phyloP scores from a whole-genome alignment of 2,888 invertebrate species.

The Melieria picta region DNA sequence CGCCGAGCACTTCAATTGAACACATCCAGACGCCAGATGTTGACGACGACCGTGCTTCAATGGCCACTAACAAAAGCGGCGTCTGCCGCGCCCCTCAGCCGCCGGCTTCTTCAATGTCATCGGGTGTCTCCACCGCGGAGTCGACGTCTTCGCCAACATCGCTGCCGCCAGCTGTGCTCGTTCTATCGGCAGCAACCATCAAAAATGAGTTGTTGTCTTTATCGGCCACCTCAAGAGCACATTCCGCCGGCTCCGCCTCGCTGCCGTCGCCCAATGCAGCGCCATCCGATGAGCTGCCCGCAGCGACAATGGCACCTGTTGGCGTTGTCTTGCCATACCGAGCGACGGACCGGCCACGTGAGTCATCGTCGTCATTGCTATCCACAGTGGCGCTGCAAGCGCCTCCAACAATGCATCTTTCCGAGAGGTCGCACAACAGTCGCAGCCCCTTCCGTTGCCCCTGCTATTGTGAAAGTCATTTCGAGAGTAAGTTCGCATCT shows the following conservation, averaged over 20 bases:
- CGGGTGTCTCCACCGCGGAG: constrained; percentile 18
- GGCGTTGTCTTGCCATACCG: too few species aligned
- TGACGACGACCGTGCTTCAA: background rate
- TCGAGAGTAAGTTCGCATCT: too few species aligned
- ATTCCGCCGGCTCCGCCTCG: too few species aligned
- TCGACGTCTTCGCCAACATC: background rate
- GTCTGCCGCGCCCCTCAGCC: constrained; percentile 1
- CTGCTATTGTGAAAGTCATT: too few species aligned
- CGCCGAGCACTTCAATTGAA: background rate
- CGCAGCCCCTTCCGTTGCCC: too few species aligned
- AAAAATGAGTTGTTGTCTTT: background rate
- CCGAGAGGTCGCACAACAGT: too few species aligned
- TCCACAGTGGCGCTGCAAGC: too few species aligned
- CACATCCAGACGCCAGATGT: background rate
- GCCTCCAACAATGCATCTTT: too few species aligned
- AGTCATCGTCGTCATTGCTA: background rate
- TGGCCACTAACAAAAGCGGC: background rate
- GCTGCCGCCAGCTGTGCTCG: too few species aligned
- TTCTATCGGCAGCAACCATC: too few species aligned
- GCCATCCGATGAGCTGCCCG: background rate
- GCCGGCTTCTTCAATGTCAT: constrained; percentile 28
- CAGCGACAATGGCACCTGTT: background rate
- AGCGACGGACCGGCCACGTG: too few species aligned
- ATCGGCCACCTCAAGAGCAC: constrained; percentile 1
- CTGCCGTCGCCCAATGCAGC: background rate